Evolutionary conservation across 1,140 invertebrate genomes (phyloP).

Genomic region (Eumaeus atala): DNA sequence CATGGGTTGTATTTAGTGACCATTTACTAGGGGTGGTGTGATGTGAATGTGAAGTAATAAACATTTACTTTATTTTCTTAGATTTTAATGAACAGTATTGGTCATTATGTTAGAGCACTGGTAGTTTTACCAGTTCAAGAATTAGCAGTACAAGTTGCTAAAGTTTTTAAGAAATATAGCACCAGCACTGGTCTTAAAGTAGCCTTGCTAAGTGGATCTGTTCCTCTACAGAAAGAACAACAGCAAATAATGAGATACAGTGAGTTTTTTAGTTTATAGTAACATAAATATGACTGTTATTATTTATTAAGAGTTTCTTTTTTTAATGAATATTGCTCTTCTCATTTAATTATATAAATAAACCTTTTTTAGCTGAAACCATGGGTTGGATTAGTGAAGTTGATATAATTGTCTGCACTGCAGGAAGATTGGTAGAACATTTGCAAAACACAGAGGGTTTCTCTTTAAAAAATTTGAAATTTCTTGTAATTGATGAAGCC

Average conservation of each 20-base stretch:
- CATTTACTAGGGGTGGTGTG: no score
- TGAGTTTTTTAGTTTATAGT: constrained; percentile 45
- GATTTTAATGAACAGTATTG: constrained; percentile 60
- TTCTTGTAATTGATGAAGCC: constrained; percentile 96
- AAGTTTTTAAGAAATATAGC: constrained; percentile 86
- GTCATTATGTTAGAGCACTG: constrained; percentile 83
- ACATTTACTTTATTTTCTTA: constrained; percentile 23
- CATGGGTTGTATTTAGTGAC: no score
- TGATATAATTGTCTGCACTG: constrained; percentile 95
- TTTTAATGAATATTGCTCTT: background rate
- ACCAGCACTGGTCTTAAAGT: constrained; percentile 83
- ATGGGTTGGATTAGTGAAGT: constrained; percentile 75
- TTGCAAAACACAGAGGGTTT: constrained; percentile 92
- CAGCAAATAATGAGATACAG: constrained; percentile 81
- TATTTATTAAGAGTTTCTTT: constrained; percentile 14
- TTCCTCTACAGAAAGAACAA: constrained; percentile 85
- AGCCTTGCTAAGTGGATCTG: constrained; percentile 82
- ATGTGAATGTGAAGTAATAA: no score
- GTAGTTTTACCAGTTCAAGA: constrained; percentile 94
- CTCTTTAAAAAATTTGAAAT: constrained; percentile 84
- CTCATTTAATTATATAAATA: constrained; percentile 2
- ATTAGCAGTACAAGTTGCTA: constrained; percentile 90
- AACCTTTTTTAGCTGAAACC: constrained; percentile 59
- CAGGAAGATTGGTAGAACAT: constrained; percentile 94
- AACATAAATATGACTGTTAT: no score